phyloP scores from a whole-genome alignment of 2,888 invertebrate species.

The Pimpla rufipes region DNA sequence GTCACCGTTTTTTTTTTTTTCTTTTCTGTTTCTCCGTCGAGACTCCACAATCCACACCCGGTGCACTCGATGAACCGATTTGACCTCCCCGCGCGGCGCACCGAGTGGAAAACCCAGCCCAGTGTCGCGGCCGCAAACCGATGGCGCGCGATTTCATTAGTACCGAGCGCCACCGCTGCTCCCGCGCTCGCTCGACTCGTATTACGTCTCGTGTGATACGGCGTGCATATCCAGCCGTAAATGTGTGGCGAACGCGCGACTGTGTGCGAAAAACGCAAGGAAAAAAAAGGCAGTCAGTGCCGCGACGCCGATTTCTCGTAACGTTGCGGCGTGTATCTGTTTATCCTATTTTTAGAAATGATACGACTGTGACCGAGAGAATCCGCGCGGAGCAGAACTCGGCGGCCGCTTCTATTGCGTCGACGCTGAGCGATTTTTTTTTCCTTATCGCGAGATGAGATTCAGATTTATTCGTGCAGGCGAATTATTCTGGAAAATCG shows the following conservation, averaged over 20 bases:
- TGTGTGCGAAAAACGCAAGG: background rate
- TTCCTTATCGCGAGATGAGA: background rate
- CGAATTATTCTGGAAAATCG: background rate
- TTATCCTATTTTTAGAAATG: constrained; percentile 68
- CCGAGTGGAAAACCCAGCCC: constrained; percentile 42
- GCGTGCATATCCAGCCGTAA: background rate
- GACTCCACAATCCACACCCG: constrained; percentile 56
- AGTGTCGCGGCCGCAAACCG: background rate
- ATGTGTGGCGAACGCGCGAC: background rate
- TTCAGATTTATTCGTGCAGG: background rate
- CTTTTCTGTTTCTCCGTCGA: constrained; percentile 30
- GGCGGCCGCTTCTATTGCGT: constrained; percentile 40
- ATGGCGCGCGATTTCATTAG: too few species aligned
- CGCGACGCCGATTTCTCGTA: constrained; percentile 42
- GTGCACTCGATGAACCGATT: constrained; percentile 64
- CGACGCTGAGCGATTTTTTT: background rate
- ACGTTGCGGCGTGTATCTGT: constrained; percentile 40
- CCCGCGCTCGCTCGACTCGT: too few species aligned
- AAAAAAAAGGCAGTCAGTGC: constrained; percentile 27
- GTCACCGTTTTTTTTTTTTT: constrained; percentile 57
- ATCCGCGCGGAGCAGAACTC: constrained; percentile 41
- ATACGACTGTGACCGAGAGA: constrained; percentile 56
- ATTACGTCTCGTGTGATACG: background rate
- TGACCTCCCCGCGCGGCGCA: constrained; percentile 62
- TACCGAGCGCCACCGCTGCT: too few species aligned